Conservation (phyloP, 2,888 invertebrate genomes). For the Pteria penguin region DNA sequence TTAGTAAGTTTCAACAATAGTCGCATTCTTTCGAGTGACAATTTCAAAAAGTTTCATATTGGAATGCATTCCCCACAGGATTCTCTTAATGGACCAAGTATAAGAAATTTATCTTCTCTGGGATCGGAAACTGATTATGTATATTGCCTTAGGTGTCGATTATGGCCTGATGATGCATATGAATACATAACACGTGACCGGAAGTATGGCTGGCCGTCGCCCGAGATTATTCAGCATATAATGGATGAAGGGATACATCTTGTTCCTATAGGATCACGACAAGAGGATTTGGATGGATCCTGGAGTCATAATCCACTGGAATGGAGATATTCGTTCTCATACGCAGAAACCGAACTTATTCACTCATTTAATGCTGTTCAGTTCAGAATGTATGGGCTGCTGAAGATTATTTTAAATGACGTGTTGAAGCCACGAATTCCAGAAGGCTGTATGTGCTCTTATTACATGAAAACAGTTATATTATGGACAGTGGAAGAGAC, state of each 20-base stretch:
- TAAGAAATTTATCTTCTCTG: background rate
- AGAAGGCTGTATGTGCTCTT: slow-evolving; percentile 5
- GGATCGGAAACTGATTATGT: background rate
- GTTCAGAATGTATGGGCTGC: slow-evolving; percentile 5
- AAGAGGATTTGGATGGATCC: background rate
- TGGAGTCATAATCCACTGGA: background rate
- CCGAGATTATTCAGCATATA: background rate
- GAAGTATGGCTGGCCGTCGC: slow-evolving; percentile 2
- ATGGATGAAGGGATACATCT: background rate
- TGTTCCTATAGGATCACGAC: background rate
- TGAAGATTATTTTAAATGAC: slow-evolving; percentile 17
- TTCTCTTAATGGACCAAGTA: background rate
- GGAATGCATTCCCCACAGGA: background rate
- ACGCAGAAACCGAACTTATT: background rate
- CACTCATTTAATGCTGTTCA: slow-evolving; percentile 3
- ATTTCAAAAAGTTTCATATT: background rate
- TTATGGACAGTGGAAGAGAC: slow-evolving; percentile 9
- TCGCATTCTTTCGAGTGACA: background rate
- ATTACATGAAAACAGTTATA: slow-evolving; percentile 14
- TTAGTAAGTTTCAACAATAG: background rate
- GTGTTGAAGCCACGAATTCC: background rate
- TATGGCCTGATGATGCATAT: slow-evolving; percentile 2
- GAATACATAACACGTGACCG: background rate
- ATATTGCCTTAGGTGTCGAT: background rate
- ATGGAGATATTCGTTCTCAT: slow-evolving; percentile 10